Evolutionary conservation across 2,797 vertebrate species (phyloP), one percentile per base, ranked within the genome.

Genomic region (Trachops cirrhosus): DNA sequence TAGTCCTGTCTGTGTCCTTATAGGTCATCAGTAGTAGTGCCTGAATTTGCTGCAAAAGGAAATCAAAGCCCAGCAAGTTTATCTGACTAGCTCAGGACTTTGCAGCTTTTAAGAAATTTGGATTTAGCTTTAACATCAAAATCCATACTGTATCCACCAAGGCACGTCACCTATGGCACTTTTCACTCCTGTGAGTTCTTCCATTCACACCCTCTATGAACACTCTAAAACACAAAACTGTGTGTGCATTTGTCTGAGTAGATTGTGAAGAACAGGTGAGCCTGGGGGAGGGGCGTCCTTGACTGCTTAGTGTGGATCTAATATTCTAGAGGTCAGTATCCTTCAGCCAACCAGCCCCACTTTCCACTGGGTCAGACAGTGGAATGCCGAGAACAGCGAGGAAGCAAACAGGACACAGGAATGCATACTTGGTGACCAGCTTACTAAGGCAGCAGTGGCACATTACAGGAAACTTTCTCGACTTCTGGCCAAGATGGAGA

Each of bases 101-200:
- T n/a, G 44, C 4, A 3, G 34, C 19, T 84, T 74, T 74, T 52
- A 75, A 89, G 64, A 62, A 26, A 41, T 78, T 34, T 70, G 52
- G 77, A 83, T 41, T 32, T 34, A 26, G 62, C 26, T 83, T 75
- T 91, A 34, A 86, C 24, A 68, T 21, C 37, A 54, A 92, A 89
- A 57, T 46, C 48, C 62, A 11, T 7, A 16, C 6, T 67, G 50
- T 73, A 67, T 21, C n/a, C 62, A 44, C 22, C 46, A 70, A 68
- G 48, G 24, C 10, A 32, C 8, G 1, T 2, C 62, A 48, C 16
- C 22, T 10, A 12, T 0, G 5, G 10, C 21, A 71, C 34, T 5
- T 93, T 92, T 41, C 37, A 67, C 24, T 68, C 34, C 52, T 54
- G n/a, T 9, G 37, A 50, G n/a, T 52, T 82, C 64, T 75, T 82